A percentile compares a stretch with the other conserved stretches of the same genome.
Evolutionary conservation across 2,797 vertebrate genomes (phyloP).

Genomic region (Limnodromus scolopaceus): DNA sequence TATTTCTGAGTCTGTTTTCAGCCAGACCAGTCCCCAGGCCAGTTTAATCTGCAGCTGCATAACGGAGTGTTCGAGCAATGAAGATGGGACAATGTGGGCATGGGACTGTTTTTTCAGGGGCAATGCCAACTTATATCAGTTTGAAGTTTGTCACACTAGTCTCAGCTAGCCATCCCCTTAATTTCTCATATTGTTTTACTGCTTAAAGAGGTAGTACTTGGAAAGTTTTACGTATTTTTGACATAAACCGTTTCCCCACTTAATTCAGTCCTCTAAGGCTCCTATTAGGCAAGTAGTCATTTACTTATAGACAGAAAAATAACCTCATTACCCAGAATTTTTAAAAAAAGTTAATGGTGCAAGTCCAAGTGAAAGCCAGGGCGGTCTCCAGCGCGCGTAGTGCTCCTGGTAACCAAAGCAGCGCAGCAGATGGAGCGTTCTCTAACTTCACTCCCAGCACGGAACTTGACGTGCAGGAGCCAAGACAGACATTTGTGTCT

Average conservation of each 20-base stretch:
- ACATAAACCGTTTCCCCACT: not conserved
- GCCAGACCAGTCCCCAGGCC: not conserved
- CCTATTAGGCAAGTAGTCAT: not conserved
- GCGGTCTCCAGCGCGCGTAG: not conserved
- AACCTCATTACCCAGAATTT: not conserved
- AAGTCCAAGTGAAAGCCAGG: constrained; percentile 6
- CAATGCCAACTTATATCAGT: not conserved
- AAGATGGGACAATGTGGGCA: not conserved
- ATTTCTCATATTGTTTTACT: not conserved
- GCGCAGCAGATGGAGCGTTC: constrained; percentile 64
- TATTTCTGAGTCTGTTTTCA: not conserved
- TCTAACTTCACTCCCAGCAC: constrained; percentile 64
- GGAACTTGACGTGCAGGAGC: constrained; percentile 59
- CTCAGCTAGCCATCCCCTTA: not conserved
- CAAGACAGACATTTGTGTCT: constrained; percentile 74
- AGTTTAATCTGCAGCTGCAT: not conserved
- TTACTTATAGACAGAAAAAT: not conserved
- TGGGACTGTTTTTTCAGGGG: not conserved
- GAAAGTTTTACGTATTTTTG: not conserved
- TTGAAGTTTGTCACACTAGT: not conserved
- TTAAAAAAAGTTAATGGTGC: not conserved
- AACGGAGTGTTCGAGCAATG: accelerated
- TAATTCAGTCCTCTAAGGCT: not conserved
- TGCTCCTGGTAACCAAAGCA: constrained; percentile 35
- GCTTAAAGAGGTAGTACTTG: not conserved